Conservation (phyloP, 2,797 vertebrate species). For the Falco biarmicus region DNA sequence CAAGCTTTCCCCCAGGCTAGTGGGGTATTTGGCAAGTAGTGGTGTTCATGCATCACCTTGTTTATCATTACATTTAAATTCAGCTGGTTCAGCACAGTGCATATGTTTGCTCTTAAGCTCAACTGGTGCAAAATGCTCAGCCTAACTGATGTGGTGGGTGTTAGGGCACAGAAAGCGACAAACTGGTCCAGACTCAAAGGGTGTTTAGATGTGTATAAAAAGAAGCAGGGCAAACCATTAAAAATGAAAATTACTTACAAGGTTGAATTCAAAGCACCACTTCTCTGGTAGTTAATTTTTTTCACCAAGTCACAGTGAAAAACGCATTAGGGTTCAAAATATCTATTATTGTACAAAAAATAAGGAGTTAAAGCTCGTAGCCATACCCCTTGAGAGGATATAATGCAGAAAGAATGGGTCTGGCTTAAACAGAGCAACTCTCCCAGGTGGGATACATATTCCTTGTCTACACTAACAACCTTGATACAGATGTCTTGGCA, state of each 20-base stretch:
- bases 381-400: not conserved
- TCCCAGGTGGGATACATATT: not conserved
- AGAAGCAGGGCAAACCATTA: not conserved
- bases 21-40: constrained; percentile 11
- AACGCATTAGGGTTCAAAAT: not conserved
- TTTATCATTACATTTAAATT: constrained; percentile 15
- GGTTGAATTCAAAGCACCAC: not conserved
- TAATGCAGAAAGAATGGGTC: not conserved
- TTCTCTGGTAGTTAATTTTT: not conserved
- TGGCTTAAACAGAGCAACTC: constrained; percentile 13
- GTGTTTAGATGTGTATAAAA: not conserved
- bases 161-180: not conserved
- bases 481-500: constrained; percentile 45
- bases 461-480: constrained; percentile 15
- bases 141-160: not conserved
- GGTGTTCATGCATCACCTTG: not conserved
- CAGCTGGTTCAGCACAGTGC: not conserved
- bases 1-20: not conserved
- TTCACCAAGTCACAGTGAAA: not conserved
- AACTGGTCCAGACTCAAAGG: not conserved
- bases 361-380: not conserved
- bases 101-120: not conserved
- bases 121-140: not conserved
- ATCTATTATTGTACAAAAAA: not conserved
- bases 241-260: not conserved